phyloP scores from a whole-genome alignment of 2,888 invertebrate genomes.

The Sisyra terminalis region DNA sequence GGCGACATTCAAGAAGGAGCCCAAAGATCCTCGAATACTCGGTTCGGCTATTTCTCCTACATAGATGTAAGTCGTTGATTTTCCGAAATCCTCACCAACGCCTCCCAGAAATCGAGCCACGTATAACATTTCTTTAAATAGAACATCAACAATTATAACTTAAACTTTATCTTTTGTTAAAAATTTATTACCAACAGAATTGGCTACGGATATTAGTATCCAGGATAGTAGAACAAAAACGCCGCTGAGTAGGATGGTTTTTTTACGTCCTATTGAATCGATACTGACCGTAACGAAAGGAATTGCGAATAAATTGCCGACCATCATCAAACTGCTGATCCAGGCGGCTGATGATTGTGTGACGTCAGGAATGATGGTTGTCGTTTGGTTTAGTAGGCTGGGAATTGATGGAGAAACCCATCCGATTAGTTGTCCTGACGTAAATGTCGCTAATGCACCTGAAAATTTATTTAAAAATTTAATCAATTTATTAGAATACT shows the following conservation, averaged over 20 bases:
- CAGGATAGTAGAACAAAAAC: constrained; percentile 4
- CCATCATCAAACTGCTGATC: constrained; percentile 3
- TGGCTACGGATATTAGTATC: constrained; percentile 1
- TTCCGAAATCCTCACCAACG: constrained; percentile 11
- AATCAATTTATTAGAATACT: no score
- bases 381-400: not conserved
- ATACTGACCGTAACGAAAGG: constrained; percentile 1
- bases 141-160: no score
- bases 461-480: not conserved
- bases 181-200: not conserved
- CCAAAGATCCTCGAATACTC: constrained; percentile 12
- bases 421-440: constrained; percentile 8
- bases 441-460: constrained; percentile 8
- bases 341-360: constrained; percentile 1
- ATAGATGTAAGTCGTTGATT: constrained; percentile 13
- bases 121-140: constrained; percentile 6
- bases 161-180: no score
- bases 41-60: constrained; percentile 13
- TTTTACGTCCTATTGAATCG: constrained; percentile 5
- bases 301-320: constrained; percentile 3
- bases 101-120: constrained; percentile 12
- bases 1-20: constrained; percentile 11
- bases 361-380: not conserved
- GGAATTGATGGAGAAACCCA: constrained; percentile 8
- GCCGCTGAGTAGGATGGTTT: constrained; percentile 2